These are phyloP conservation scores for Xenops minutus DNA, from an alignment of 2,797 vertebrate species.

Conservation along the genomic window DNA sequence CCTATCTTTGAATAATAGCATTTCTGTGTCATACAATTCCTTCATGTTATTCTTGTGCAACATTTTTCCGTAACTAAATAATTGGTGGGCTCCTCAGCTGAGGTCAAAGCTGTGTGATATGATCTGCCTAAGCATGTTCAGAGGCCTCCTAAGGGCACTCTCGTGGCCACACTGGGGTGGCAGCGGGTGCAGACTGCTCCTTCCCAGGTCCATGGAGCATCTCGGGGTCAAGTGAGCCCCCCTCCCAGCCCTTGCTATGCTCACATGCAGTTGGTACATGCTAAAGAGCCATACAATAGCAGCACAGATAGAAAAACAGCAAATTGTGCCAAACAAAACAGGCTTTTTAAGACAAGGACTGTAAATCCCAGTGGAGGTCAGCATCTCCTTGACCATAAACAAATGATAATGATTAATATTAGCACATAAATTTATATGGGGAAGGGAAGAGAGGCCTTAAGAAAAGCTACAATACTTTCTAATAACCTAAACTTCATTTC, in stretches of 20 bases:
- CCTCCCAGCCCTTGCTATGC: fast-evolving
- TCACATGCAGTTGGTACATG: fast-evolving
- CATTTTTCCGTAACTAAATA: background rate
- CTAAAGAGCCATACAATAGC: background rate
- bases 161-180: fast-evolving
- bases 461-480: background rate
- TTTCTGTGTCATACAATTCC: background rate
- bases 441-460: background rate
- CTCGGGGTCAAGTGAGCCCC: fast-evolving
- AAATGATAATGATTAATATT: background rate
- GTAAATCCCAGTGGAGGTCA: background rate
- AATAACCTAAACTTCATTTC: background rate
- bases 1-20: background rate
- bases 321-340: background rate
- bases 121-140: background rate
- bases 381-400: background rate
- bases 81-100: background rate
- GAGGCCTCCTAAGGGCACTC: background rate
- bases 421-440: background rate
- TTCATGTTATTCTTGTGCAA: background rate
- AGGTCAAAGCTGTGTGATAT: fast-evolving
- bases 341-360: background rate
- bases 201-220: background rate
- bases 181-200: background rate
- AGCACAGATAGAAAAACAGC: background rate